Base-by-base conservation (phyloP, 1,140 invertebrate species). In the Panulirus ornatus region DNA sequence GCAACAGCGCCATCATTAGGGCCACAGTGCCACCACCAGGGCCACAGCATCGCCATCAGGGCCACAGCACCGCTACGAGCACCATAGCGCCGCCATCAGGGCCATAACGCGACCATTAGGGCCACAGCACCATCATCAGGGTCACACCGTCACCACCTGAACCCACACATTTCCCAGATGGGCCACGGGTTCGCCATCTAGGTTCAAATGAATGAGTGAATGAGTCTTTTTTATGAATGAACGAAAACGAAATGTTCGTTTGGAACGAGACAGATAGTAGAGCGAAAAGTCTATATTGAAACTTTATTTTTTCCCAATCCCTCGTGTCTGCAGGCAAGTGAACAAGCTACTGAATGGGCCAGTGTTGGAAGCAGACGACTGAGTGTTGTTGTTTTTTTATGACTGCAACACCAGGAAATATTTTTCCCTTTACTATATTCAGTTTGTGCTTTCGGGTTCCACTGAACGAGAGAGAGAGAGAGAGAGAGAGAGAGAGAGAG, bases 231-330 rank as follows among this genome's bases (percentile, higher is more conserved):
- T 27, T 36, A 44, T 84, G 58, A 84, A 84, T 84, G 81, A 70
- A 70, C 81, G 81, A 70, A 84, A 84, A 63, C 81, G 63, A 51
- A 70, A 70, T 40, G 30, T 66, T 66, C 70, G 81, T 70, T 70
- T 84, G 81, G 70, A 70, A 84, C 22, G 30, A 11, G 79, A 82
- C 30, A 42, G 51, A 27, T n/a, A 27, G 63, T 16, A 30, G 3
- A 1, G 58, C 22, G 81, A 82, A 82, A 82, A 82, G 1, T 63
- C 79, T 82, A 63, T 30, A 34, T 30, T 44, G 70, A 84, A 66
- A 70, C 34, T 84, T 84, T 70, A 42, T n/a, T n/a, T 47, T n/a
- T 79, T 22, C n/a, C n/a, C 3, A 30, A 42, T n/a, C n/a, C n/a
- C n/a, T n/a, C n/a, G n/a, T n/a, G 8, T n/a, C 40, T 75, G 6